Evolutionary conservation across 2,888 invertebrate genomes (phyloP).

Genomic region (Drosophila anomalata): DNA sequence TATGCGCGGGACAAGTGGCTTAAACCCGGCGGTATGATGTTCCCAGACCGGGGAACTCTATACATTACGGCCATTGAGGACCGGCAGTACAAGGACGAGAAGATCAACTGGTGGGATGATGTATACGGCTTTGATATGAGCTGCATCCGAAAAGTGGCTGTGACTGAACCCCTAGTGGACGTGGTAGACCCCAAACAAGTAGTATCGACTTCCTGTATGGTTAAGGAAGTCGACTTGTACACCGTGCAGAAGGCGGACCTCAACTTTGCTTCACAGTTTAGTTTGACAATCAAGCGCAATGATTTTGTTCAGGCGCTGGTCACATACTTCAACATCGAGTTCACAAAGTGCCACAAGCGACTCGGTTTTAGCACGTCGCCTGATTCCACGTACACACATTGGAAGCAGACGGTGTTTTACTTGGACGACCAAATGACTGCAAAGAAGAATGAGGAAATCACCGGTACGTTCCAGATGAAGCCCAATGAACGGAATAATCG

Average conservation of each 20-base stretch:
- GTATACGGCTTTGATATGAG: slow-evolving; percentile 99
- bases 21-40: slow-evolving; percentile 94
- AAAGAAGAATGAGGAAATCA: slow-evolving; percentile 97
- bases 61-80: slow-evolving; percentile 98
- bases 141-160: slow-evolving; percentile 98
- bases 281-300: slow-evolving; percentile 92
- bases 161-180: slow-evolving; percentile 99
- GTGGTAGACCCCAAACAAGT: slow-evolving; percentile 99
- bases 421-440: slow-evolving; percentile 98
- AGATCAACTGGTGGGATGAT: slow-evolving; percentile 99
- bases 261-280: slow-evolving; percentile 94
- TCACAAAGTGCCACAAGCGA: slow-evolving; percentile 99
- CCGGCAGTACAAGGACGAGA: slow-evolving; percentile 99
- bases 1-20: slow-evolving; percentile 99
- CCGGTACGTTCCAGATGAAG: slow-evolving; percentile 95
- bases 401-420: slow-evolving; percentile 99
- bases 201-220: slow-evolving; percentile 96
- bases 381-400: slow-evolving; percentile 99
- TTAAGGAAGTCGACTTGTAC: slow-evolving; percentile 99
- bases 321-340: slow-evolving; percentile 99
- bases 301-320: slow-evolving; percentile 99
- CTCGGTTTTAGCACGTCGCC: slow-evolving; percentile 99
- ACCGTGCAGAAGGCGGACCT: slow-evolving; percentile 98
- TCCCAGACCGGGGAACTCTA: slow-evolving; percentile 96
- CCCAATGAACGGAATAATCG: slow-evolving; percentile 98